Base-by-base conservation (phyloP, 2,888 invertebrate genomes). In the Drosophila paranaensis region DNA sequence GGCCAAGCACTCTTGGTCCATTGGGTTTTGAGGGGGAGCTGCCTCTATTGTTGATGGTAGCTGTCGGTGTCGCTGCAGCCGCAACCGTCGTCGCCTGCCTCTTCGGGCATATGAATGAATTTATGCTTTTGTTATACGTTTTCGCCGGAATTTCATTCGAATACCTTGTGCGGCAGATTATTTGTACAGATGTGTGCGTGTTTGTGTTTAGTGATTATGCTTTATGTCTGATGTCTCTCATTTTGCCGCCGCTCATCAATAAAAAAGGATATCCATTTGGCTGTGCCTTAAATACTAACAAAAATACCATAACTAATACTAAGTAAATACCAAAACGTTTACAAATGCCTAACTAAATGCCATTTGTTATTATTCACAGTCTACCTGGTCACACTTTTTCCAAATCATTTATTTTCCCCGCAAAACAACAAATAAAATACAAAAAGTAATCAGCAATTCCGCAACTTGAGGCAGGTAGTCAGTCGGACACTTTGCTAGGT, bases 81-180 rank as follows among this genome's bases (percentile, higher is more conserved):
- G 68, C 68, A 42, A 72, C 27, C 40, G 40, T 27, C 54, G 54
- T 25, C 40, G 54, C 54, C n/a, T 40, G 39, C 10, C 63, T 77
- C 11, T 64, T 72, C 68, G 55, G 78, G 48, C 16, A 33, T 80
- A 84, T 84, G 84, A 84, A 84, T 85, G 84, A 84, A 84, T 84
- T 84, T 85, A 77, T 82, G 86, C 77, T 84, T 82, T 82, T 84
- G 79, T 82, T 81, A 74, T 81, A 61, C 13, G 43, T 75, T 79
- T 87, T 81, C 82, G 65, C 72, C 77, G 82, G 85, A 87, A 88
- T 82, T 85, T 74, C 74, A 72, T 74, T 66, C 50, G 76, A 74
- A 75, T 83, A 69, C 79, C 81, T 70, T 83, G 68, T 70, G 53
- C 63, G 77, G 78, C 67, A 79, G 50, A 53, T 53, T 46, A 57